Conservation (phyloP, 2,797 vertebrate species). For the Ctenochaetus hawaiiensis region DNA sequence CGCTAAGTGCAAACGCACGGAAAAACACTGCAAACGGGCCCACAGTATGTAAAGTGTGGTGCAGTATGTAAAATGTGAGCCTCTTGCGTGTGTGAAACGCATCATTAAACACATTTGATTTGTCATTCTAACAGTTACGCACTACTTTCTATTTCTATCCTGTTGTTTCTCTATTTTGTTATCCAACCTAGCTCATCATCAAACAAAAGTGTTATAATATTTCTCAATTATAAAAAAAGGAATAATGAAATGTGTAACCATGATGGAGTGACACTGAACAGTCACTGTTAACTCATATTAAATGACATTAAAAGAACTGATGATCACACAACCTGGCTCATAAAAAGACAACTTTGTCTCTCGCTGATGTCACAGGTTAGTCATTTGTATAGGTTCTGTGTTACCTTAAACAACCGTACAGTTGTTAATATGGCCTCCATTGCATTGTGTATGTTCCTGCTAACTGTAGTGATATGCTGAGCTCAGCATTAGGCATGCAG, state of each 20-base stretch:
- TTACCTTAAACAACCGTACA: not conserved
- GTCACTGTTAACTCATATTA: constrained; percentile 5
- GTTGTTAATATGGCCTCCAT: constrained; percentile 4
- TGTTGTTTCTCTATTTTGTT: not conserved
- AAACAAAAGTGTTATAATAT: not conserved
- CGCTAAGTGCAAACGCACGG: constrained; percentile 49
- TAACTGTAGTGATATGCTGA: not conserved
- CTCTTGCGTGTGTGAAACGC: not conserved
- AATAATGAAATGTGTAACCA: not conserved
- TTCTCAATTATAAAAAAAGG: not conserved
- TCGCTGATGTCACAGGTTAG: constrained; percentile 10
- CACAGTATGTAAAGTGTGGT: not conserved
- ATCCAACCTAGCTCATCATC: not conserved
- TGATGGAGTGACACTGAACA: not conserved
- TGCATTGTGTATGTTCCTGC: not conserved
- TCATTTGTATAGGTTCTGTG: not conserved
- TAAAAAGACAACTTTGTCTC: constrained; percentile 9
- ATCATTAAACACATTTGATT: constrained; percentile 8
- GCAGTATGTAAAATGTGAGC: constrained; percentile 12
- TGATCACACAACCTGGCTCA: not conserved
- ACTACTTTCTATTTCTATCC: not conserved
- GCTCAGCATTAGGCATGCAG: not conserved
- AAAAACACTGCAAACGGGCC: constrained; percentile 42
- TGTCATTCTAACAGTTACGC: not conserved
- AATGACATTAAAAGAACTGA: not conserved